These are phyloP conservation scores for Catocala fraxini DNA, from an alignment of 2,888 invertebrate genomes.

Conservation along the genomic window DNA sequence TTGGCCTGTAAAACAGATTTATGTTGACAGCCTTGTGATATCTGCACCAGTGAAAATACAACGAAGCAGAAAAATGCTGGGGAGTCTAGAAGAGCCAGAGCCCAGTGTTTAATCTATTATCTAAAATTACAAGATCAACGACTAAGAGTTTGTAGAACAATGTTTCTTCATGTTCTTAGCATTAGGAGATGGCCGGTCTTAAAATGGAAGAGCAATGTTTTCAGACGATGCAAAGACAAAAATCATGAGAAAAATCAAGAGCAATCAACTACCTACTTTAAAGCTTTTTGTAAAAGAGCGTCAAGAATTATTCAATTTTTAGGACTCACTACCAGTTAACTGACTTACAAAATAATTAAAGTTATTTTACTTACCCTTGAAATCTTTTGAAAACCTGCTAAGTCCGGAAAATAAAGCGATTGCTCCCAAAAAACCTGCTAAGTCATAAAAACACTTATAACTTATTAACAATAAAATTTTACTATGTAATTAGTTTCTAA, in stretches of 20 bases:
- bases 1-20: too few species aligned
- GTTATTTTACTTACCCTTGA: too few species aligned
- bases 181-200: slow-evolving; percentile 25
- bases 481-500: too few species aligned
- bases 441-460: too few species aligned
- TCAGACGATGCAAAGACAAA: slow-evolving; percentile 2
- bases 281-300: slow-evolving; percentile 2
- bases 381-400: too few species aligned
- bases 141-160: slow-evolving; percentile 28
- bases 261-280: slow-evolving; percentile 2
- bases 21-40: too few species aligned
- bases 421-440: too few species aligned
- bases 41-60: slow-evolving; percentile 4
- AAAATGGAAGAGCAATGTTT: slow-evolving; percentile 24
- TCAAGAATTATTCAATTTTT: background rate
- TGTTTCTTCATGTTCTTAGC: slow-evolving; percentile 23
- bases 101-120: slow-evolving; percentile 23
- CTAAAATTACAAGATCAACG: slow-evolving; percentile 25
- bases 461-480: too few species aligned
- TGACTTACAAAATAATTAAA: too few species aligned
- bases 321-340: too few species aligned
- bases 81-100: slow-evolving; percentile 13
- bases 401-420: too few species aligned
- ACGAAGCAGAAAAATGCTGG: slow-evolving; percentile 2
- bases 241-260: slow-evolving; percentile 11